Base-by-base conservation (phyloP, 2,797 vertebrate genomes). In the Tinamus major region DNA sequence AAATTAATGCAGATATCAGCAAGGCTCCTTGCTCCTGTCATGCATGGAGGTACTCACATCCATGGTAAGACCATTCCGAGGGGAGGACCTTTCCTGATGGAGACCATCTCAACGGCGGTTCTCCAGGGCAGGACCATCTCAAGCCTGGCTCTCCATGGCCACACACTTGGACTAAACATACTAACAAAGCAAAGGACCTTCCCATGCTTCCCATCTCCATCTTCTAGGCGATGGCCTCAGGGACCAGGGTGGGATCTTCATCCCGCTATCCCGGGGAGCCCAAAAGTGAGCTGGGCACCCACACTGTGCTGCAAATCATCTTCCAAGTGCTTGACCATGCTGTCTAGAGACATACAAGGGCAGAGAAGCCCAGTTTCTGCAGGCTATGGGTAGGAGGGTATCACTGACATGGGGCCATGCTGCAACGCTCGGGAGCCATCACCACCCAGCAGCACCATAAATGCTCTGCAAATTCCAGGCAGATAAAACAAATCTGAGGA, bases 41-140 rank as follows among this genome's bases (percentile, higher is more conserved):
- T 2, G 83, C 72, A 20, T 1, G 63, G 79, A 91, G 91, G 83
- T 91, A 88, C 44, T 82, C 93, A 95, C 51, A 85, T 62, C 75
- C 61, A 8, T 6, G 48, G 72, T 89, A 89, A 94, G 96, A 81
- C 64, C 83, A 85, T 68, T 44, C 0, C 1, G 4, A 80, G 2
- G 4, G 51, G 42, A 80, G 67, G 17, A n/a, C n/a, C 71, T 89
- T 78, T 81, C 75, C 46, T 1, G 0, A 7, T 35, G 65, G 39
- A 93, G 9, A 24, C 59, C 58, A 42, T 77, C 65, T 68, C 56
- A 88, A 88, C 13, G 24, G 49, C 10, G 18, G 29, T 31, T 29
- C 53, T 55, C 53, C 53, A 31, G 6, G 53, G 53, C 53, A 55
- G 53, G 8, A 21, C 59, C 55, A 39, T 71, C 69, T 68, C 58